Conservation (phyloP, 2,113 vertebrate species). For the Tachuris rubrigastra region DNA sequence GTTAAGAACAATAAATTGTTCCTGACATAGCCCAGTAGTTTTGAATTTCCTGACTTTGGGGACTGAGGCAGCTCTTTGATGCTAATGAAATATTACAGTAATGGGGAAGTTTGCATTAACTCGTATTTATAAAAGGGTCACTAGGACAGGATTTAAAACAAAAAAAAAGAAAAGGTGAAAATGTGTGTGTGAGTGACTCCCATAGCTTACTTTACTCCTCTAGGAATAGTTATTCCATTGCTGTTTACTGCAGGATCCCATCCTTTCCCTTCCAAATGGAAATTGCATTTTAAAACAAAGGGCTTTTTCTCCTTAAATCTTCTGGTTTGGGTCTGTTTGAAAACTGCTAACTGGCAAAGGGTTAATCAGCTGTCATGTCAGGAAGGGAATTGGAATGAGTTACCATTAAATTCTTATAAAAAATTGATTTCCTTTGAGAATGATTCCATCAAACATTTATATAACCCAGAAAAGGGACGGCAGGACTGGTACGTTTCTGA, state of each 20-base stretch:
- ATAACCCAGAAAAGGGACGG: constrained; percentile 64
- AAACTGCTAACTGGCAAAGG: constrained; percentile 8
- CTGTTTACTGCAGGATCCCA: not conserved
- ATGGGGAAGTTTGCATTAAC: constrained; percentile 21
- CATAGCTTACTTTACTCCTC: not conserved
- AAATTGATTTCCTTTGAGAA: constrained; percentile 73
- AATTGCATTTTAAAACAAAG: not conserved
- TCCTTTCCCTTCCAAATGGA: not conserved
- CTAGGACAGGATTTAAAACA: not conserved
- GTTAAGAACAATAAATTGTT: not conserved
- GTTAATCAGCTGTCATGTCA: constrained; percentile 67
- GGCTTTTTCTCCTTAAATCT: not conserved
- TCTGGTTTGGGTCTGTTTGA: not conserved
- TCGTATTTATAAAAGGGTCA: not conserved
- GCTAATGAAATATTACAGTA: constrained; percentile 50
- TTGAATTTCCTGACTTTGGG: constrained; percentile 49
- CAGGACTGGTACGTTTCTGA: not conserved
- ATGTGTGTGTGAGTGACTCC: not conserved
- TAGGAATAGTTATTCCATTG: not conserved
- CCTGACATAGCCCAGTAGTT: constrained; percentile 24
- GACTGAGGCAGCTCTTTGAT: constrained; percentile 44
- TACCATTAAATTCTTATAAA: constrained; percentile 75
- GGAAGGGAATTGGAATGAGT: constrained; percentile 61
- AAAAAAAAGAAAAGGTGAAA: not conserved
- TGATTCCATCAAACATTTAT: constrained; percentile 74